A percentile compares a stretch with the other conserved stretches of the same genome.
Conservation (phyloP, 2,113 vertebrate genomes). For the Peromyscus californicus region DNA sequence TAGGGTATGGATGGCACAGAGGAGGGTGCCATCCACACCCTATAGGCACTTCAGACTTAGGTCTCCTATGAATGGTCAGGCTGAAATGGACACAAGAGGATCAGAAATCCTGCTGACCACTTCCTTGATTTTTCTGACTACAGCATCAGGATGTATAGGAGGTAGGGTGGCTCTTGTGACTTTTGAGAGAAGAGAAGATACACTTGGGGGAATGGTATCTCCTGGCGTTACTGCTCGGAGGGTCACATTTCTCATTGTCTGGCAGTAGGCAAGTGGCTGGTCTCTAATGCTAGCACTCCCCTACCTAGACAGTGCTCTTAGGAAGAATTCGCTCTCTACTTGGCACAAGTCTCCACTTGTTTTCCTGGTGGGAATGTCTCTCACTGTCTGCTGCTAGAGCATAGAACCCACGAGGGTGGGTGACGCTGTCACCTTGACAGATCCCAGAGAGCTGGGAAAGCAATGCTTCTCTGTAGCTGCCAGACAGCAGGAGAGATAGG, state of each 20-base stretch:
- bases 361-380: not conserved
- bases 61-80: not conserved
- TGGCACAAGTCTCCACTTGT: not conserved
- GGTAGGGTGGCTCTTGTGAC: not conserved
- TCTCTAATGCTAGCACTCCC: not conserved
- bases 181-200: not conserved
- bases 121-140: not conserved
- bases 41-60: not conserved
- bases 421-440: not conserved
- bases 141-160: not conserved
- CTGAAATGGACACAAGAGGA: not conserved
- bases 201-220: not conserved
- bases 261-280: not conserved
- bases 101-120: not conserved
- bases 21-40: not conserved
- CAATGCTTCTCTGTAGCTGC: not conserved
- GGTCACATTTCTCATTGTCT: not conserved
- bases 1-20: not conserved
- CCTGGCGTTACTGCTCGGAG: not conserved
- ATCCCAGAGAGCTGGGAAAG: not conserved
- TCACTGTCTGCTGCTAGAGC: not conserved
- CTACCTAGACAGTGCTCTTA: not conserved
- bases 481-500: not conserved
- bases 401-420: not conserved
- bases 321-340: not conserved